phyloP scores from a whole-genome alignment of 1,140 invertebrate genomes.

The Drosophila virilis region DNA sequence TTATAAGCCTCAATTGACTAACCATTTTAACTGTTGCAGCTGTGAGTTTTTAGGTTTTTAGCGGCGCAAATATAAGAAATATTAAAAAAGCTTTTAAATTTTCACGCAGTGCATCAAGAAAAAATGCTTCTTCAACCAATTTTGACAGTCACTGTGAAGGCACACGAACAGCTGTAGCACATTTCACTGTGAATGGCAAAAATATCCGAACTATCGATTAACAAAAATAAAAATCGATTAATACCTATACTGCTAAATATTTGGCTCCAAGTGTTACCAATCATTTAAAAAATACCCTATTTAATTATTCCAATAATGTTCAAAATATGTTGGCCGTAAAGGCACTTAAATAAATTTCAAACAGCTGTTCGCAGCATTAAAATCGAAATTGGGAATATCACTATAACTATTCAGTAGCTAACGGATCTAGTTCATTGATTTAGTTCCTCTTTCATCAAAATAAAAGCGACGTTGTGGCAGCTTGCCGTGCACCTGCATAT shows the following conservation, averaged over 20 bases:
- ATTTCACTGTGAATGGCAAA: constrained; percentile 18
- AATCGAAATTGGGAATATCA: background rate
- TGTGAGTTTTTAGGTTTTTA: constrained; percentile 13
- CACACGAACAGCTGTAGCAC: constrained; percentile 33
- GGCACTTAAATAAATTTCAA: background rate
- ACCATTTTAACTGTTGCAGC: constrained; percentile 51
- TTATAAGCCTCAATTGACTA: background rate
- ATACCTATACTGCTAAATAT: background rate
- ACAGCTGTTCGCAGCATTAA: background rate
- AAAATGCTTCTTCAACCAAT: constrained; percentile 45
- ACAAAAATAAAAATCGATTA: background rate
- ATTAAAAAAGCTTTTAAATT: constrained; percentile 46
- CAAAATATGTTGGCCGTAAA: background rate
- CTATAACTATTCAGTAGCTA: background rate
- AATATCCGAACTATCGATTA: background rate
- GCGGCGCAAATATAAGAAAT: constrained; percentile 14
- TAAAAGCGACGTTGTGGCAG: constrained; percentile 43
- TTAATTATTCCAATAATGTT: background rate
- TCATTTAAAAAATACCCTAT: too few species aligned
- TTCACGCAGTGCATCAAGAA: constrained; percentile 55
- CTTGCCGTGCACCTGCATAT: constrained; percentile 38
- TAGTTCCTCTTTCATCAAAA: constrained; percentile 28
- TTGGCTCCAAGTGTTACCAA: background rate
- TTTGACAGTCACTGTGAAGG: constrained; percentile 27
- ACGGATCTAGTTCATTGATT: background rate